Conservation (phyloP, 1,140 invertebrate genomes). For the Batillaria attramentaria region DNA sequence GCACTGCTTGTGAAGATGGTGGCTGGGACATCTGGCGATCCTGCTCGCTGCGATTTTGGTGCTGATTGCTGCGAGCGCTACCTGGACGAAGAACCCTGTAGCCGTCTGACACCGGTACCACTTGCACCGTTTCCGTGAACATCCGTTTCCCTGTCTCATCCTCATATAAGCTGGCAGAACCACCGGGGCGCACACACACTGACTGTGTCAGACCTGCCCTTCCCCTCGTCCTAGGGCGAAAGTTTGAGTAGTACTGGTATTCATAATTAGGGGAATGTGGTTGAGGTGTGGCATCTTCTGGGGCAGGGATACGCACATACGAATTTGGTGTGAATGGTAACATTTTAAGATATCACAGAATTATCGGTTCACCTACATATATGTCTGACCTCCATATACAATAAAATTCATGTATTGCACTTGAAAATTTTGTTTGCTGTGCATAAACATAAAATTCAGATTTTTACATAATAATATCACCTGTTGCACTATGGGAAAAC, state of each 20-base stretch:
- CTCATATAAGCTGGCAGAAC: not conserved
- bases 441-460: too few relatives aligned
- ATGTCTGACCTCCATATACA: too few relatives aligned
- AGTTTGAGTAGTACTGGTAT: constrained; percentile 22
- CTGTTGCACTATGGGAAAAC: too few relatives aligned
- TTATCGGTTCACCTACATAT: too few relatives aligned
- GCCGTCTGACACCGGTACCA: constrained; percentile 23
- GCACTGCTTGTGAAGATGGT: not conserved
- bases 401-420: too few relatives aligned
- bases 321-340: constrained; percentile 23
- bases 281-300: not conserved
- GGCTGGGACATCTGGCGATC: too few relatives aligned
- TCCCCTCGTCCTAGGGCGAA: constrained; percentile 8
- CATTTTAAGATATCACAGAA: constrained; percentile 8
- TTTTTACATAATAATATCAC: too few relatives aligned
- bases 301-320: not conserved
- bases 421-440: too few relatives aligned
- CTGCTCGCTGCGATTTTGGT: too few relatives aligned
- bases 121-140: constrained; percentile 20
- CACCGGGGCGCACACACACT: constrained; percentile 17
- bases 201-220: constrained; percentile 26
- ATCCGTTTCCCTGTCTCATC: not conserved
- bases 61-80: not conserved
- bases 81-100: constrained; percentile 20
- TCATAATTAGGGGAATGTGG: constrained; percentile 9